Evolutionary conservation across 2,888 invertebrate genomes (phyloP), one percentile per base, ranked within the genome.

Genomic region (Diploptera punctata): DNA sequence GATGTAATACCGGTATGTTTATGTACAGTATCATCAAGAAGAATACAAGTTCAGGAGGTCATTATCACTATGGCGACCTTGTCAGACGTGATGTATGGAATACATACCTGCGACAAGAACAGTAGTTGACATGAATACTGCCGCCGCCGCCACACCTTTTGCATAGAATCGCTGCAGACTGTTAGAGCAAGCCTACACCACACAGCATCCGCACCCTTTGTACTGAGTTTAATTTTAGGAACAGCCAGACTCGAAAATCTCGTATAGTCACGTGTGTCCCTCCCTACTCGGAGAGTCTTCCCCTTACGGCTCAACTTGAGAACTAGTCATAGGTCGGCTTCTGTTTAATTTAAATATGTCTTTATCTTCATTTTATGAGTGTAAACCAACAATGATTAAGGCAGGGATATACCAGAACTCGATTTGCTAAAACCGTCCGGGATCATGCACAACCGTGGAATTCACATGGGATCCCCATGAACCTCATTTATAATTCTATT

Each of bases 191-290:
- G 33, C 5, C 57, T 24, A 4, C 57, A 13, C 29, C 13, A 57
- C 57, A 29, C 57, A 26, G 31, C 57, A 29, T 29, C 57, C 29
- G 57, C 57, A 31, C 57, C 57, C 57, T 57, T 57, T 57, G 57
- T 57, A 57, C 57, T 57, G 31, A 43, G 44, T 65, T 65, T 65
- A 65, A 65, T 44, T 65, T 65, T 65, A 65, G 65, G 62, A 31
- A 61, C 62, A 62, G 21, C 29, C 65, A 26, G 47, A 26, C 43
- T 65, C 47, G 26, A 65, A 44, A 26, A 62, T 29, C 65, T 65
- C 65, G 26, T n/a, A 16, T 18, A 26, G 65, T 65, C 65, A 65
- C 65, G 65, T 65, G 65, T 24, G 10, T 7, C 2, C 38, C 65
- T 44, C 43, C 65, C 65, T 13, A n/a, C 18, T 2, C 18, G 10